A percentile compares a stretch with the other conserved stretches of the same genome.
Evolutionary conservation across 2,797 vertebrate species (phyloP).

Genomic region (Myripristis murdjan): DNA sequence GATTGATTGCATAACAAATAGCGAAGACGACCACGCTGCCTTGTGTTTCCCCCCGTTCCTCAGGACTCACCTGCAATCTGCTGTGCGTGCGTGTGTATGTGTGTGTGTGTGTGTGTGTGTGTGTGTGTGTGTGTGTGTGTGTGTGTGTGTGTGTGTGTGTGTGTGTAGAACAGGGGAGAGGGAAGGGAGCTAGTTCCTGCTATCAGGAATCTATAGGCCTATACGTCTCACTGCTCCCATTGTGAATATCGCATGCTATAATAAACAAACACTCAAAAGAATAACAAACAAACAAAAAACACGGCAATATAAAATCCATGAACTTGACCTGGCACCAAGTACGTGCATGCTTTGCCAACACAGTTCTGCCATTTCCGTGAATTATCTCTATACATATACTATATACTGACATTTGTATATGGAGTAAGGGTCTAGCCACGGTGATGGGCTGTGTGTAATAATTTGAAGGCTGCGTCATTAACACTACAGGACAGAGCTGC

Average conservation of each 20-base stretch:
- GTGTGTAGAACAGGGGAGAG: neutral
- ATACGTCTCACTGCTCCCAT: no score
- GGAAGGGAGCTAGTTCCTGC: slow-evolving; percentile 13
- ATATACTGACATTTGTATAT: slow-evolving; percentile 23
- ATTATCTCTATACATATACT: neutral
- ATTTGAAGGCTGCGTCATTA: slow-evolving; percentile 71
- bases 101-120: slow-evolving; percentile 13
- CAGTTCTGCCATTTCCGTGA: slow-evolving; percentile 22
- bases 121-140: slow-evolving; percentile 14
- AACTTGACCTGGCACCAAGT: slow-evolving; percentile 22
- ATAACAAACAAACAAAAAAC: no score
- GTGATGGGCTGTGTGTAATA: slow-evolving; percentile 34
- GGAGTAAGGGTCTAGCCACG: slow-evolving; percentile 33
- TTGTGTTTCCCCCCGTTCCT: slow-evolving; percentile 21
- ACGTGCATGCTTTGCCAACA: slow-evolving; percentile 50
- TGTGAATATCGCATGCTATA: neutral
- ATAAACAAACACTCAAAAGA: neutral
- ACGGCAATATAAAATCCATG: slow-evolving; percentile 35
- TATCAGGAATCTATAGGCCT: no score
- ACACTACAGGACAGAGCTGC: slow-evolving; percentile 69
- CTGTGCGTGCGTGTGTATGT: slow-evolving; percentile 23
- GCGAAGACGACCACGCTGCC: slow-evolving; percentile 8
- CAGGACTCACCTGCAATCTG: slow-evolving; percentile 47
- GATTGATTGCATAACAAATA: slow-evolving; percentile 15
- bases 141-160: neutral